phyloP scores from a whole-genome alignment of 2,888 invertebrate species.

The Brachylomia viminalis region DNA sequence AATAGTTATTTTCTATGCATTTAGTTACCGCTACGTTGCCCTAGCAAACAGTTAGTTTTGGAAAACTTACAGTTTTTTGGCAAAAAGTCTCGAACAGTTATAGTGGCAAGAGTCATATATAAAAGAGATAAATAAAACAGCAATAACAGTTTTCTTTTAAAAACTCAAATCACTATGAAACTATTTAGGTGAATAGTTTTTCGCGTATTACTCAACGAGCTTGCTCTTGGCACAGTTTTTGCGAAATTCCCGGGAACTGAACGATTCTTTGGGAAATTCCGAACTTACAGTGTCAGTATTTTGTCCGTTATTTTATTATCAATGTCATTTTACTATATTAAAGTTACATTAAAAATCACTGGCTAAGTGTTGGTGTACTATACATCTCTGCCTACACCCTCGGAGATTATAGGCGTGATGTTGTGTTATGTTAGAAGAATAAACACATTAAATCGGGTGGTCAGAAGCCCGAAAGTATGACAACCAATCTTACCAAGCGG shows the following conservation, averaged over 20 bases:
- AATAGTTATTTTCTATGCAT: too few relatives aligned
- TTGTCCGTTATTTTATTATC: not conserved
- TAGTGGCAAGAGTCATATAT: not conserved
- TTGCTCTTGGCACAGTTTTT: conserved; percentile 57
- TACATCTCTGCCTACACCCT: not conserved
- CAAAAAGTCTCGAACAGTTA: not conserved
- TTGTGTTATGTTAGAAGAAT: not conserved
- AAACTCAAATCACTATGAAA: conserved; percentile 34
- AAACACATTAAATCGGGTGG: too few relatives aligned
- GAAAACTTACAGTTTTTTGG: not conserved
- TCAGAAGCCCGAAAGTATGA: too few relatives aligned
- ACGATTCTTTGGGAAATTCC: conserved; percentile 21
- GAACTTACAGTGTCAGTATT: not conserved
- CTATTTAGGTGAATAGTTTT: conserved; percentile 50
- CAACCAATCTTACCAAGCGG: too few relatives aligned
- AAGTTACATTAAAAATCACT: not conserved
- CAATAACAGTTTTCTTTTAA: conserved; percentile 7
- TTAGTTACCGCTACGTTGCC: too few relatives aligned
- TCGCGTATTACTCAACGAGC: conserved; percentile 44
- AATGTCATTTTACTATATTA: conserved; percentile 4
- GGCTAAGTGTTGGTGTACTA: not conserved
- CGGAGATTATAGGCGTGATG: not conserved
- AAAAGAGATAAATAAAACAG: not conserved
- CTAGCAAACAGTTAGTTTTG: not conserved
- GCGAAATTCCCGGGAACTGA: conserved; percentile 19